These are phyloP conservation scores for Hyles lineata DNA, from an alignment of 2,888 invertebrate species.

Conservation along the genomic window DNA sequence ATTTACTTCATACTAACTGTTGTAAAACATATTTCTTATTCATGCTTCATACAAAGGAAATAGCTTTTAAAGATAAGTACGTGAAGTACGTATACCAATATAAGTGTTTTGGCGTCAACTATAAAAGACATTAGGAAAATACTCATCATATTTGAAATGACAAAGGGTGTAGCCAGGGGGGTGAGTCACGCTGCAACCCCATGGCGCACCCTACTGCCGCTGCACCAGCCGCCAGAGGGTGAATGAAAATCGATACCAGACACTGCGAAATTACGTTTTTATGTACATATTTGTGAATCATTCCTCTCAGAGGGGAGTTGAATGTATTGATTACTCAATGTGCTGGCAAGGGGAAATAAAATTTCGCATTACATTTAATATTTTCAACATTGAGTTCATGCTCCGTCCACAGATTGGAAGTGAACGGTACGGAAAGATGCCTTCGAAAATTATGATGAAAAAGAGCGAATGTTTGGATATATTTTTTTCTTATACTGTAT, in stretches of 20 bases:
- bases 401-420: too few species aligned
- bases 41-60: too few species aligned
- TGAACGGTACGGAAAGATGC: too few species aligned
- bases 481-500: neutral
- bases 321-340: conserved; percentile 11
- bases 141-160: conserved; percentile 15
- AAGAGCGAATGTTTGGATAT: neutral
- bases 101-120: neutral
- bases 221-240: conserved; percentile 34
- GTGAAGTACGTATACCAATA: neutral
- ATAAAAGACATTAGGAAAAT: conserved; percentile 9
- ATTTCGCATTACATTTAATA: neutral
- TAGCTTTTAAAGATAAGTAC: too few species aligned
- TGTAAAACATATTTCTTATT: neutral
- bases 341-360: neutral
- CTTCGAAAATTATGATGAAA: too few species aligned
- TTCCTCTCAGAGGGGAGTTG: conserved; percentile 32
- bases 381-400: neutral
- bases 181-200: conserved; percentile 45
- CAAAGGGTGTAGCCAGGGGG: conserved; percentile 41
- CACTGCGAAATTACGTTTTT: conserved; percentile 33
- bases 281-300: conserved; percentile 40
- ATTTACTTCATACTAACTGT: too few species aligned
- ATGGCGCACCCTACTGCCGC: conserved; percentile 28
- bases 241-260: conserved; percentile 22